phyloP scores from a whole-genome alignment of 2,113 vertebrate species.

The Carettochelys insculpta region DNA sequence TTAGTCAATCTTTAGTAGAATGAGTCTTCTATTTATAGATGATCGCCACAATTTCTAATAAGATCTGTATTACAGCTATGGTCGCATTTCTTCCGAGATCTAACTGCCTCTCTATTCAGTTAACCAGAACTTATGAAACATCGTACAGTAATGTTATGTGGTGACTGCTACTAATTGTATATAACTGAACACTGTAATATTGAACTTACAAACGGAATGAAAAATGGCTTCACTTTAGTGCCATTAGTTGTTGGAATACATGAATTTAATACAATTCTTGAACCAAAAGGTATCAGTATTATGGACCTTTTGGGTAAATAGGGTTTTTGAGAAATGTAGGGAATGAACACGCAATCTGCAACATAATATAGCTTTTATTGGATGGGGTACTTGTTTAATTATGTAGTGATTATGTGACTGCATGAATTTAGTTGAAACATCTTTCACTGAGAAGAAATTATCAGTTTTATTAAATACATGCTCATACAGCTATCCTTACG shows the following conservation, averaged over 20 bases:
- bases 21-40: rapidly evolving
- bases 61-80: background rate
- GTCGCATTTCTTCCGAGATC: conserved; percentile 2
- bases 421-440: background rate
- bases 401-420: background rate
- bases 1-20: background rate
- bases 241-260: background rate
- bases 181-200: background rate
- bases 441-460: background rate
- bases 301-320: conserved; percentile 12
- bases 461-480: background rate
- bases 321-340: background rate
- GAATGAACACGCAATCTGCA: background rate
- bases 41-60: background rate
- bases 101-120: background rate
- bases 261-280: background rate
- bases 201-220: conserved; percentile 16
- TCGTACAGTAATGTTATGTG: conserved; percentile 8
- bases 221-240: conserved; percentile 17
- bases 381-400: background rate
- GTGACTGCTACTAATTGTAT: background rate
- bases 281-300: conserved; percentile 13
- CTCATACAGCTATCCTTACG: background rate
- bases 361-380: background rate
- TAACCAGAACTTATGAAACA: background rate